phyloP scores from a whole-genome alignment of 2,888 invertebrate genomes.

The Leptinotarsa haldemani region DNA sequence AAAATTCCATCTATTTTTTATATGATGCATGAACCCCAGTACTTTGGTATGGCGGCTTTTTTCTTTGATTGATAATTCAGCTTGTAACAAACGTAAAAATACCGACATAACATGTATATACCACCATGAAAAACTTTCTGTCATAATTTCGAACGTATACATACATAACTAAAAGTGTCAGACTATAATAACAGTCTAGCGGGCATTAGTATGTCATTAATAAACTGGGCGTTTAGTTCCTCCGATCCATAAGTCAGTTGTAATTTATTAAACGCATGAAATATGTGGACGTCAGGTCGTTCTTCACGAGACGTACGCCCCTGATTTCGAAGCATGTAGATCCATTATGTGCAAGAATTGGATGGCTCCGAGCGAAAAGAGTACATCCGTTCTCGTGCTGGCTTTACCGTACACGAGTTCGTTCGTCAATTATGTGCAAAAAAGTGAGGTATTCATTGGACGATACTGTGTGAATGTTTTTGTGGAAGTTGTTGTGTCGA shows the following conservation, averaged over 20 bases:
- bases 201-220: conserved; percentile 53
- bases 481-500: no score
- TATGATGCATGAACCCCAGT: background rate
- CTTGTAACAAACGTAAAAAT: conserved; percentile 21
- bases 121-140: conserved; percentile 31
- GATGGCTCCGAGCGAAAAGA: conserved; percentile 46
- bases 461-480: background rate
- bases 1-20: no score
- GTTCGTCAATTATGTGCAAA: background rate
- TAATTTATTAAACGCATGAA: conserved; percentile 51
- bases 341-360: conserved; percentile 41
- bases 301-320: conserved; percentile 47
- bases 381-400: conserved; percentile 59
- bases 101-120: conserved; percentile 25
- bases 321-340: conserved; percentile 41
- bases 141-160: conserved; percentile 39
- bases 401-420: conserved; percentile 33
- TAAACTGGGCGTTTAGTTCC: conserved; percentile 48
- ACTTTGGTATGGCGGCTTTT: conserved; percentile 25
- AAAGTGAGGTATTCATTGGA: background rate
- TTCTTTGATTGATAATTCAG: conserved; percentile 35
- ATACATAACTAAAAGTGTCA: conserved; percentile 44
- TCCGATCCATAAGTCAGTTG: conserved; percentile 47
- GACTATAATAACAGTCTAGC: conserved; percentile 50
- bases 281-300: conserved; percentile 48